Conservation (phyloP, 2,113 vertebrate species). For the Sinosuthora webbiana region DNA sequence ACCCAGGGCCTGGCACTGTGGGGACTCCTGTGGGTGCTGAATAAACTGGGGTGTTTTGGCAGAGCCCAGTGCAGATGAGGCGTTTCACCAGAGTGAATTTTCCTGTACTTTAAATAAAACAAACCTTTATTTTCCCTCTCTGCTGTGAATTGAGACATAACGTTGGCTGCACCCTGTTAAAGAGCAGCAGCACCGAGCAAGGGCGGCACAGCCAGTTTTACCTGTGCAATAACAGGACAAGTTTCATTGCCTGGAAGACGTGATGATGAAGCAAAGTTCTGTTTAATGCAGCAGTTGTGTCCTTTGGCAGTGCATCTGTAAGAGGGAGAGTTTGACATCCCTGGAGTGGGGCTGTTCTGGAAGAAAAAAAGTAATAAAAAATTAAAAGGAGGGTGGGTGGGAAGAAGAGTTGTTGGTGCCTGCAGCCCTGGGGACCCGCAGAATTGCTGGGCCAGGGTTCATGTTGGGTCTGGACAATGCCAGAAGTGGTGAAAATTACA, state of each 20-base stretch:
- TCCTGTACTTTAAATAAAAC: not conserved
- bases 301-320: not conserved
- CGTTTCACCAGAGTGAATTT: not conserved
- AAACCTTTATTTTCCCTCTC: not conserved
- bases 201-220: not conserved
- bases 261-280: not conserved
- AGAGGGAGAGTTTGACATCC: not conserved
- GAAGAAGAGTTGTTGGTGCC: not conserved
- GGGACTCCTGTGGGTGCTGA: not conserved
- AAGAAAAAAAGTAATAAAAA: not conserved
- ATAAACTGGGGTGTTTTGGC: not conserved
- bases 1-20: not conserved
- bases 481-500: not conserved
- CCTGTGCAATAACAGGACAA: not conserved
- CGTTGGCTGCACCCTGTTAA: not conserved
- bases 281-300: not conserved
- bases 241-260: not conserved
- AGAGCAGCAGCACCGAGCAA: not conserved
- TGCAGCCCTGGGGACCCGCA: not conserved
- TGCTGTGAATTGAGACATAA: not conserved
- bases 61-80: not conserved
- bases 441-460: not conserved
- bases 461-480: fast-evolving
- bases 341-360: not conserved
- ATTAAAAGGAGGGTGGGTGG: not conserved